A percentile compares a stretch with the other conserved stretches of the same genome.
Conservation (phyloP, 2,797 vertebrate genomes). For the Scleropages formosus region DNA sequence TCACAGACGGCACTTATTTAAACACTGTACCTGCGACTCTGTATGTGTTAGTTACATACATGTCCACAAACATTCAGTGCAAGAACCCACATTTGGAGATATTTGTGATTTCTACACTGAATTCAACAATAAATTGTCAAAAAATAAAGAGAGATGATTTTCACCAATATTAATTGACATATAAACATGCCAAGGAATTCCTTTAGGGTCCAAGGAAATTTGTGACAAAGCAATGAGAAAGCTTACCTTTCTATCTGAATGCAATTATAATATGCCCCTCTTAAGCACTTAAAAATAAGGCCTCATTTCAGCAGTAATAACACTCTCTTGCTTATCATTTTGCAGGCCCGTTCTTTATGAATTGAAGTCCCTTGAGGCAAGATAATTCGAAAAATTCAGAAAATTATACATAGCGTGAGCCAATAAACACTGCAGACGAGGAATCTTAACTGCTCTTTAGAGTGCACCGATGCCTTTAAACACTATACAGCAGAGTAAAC, state of each 20-base stretch:
- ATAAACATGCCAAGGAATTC: constrained; percentile 10
- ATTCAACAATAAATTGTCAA: constrained; percentile 34
- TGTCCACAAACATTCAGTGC: constrained; percentile 53
- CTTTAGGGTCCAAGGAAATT: constrained; percentile 18
- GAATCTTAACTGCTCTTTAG: background rate
- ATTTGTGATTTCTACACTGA: constrained; percentile 43
- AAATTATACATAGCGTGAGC: constrained; percentile 2
- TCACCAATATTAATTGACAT: constrained; percentile 12
- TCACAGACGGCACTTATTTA: constrained; percentile 60
- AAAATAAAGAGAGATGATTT: constrained; percentile 23
- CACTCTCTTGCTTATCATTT: constrained; percentile 5
- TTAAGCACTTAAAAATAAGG: constrained; percentile 26
- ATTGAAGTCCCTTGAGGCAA: background rate
- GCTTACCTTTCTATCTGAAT: constrained; percentile 7
- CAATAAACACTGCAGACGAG: constrained; percentile 12
- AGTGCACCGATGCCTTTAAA: background rate
- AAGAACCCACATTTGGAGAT: constrained; percentile 43
- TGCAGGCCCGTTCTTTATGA: constrained; percentile 4
- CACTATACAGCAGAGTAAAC: background rate
- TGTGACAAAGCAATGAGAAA: constrained; percentile 9
- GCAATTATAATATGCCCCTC: constrained; percentile 25
- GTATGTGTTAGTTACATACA: constrained; percentile 53
- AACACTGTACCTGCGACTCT: constrained; percentile 48
- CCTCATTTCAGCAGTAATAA: constrained; percentile 25
- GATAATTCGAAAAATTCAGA: constrained; percentile 2